Evolutionary conservation across 2,113 vertebrate genomes (phyloP).

Genomic region (Piaya cayana): DNA sequence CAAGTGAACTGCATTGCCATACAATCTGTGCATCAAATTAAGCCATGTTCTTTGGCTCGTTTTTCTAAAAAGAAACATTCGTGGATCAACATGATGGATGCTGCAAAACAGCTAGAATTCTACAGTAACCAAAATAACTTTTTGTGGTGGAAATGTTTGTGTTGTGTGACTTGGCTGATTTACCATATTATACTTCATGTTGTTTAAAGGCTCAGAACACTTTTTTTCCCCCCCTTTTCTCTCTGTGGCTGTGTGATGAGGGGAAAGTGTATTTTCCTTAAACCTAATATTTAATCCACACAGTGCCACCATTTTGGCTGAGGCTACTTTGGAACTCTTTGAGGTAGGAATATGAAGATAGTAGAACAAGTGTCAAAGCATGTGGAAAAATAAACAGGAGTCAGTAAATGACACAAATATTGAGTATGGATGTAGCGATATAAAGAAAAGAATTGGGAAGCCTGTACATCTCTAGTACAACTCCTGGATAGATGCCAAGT

Average conservation of each 20-base stretch:
- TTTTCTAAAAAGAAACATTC: neutral
- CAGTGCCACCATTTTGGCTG: neutral
- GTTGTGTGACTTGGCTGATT: neutral
- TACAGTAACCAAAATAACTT: neutral
- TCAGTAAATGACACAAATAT: neutral
- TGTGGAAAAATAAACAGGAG: neutral
- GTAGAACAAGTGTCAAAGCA: neutral
- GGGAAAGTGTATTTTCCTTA: neutral
- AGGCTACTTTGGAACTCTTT: neutral
- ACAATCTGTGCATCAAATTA: neutral
- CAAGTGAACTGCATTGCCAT: neutral
- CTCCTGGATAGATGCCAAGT: neutral
- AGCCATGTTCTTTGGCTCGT: neutral
- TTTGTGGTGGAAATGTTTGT: neutral
- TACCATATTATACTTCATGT: neutral
- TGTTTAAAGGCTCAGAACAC: neutral
- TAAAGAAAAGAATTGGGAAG: neutral
- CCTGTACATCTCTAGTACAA: neutral
- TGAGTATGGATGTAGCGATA: neutral
- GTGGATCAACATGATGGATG: neutral
- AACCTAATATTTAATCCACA: neutral
- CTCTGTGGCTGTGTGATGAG: neutral
- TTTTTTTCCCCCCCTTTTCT: accelerated
- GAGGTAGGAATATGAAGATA: neutral
- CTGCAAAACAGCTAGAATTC: neutral